Evolutionary conservation across 2,797 vertebrate genomes (phyloP), one percentile per base, ranked within the genome.

Genomic region (Hydrolagus colliei): DNA sequence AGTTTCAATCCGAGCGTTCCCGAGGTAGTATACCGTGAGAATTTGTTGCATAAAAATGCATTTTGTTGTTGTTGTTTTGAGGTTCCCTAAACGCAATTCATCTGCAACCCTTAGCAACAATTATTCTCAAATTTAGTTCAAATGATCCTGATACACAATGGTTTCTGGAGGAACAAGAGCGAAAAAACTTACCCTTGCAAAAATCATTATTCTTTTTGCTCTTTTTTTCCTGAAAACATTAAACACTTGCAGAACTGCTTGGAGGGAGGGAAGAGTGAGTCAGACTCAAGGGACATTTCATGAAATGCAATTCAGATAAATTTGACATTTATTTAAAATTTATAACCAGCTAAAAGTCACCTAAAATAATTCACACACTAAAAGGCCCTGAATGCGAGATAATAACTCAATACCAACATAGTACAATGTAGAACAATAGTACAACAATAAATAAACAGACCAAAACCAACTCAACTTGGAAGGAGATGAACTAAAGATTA

Each of bases 271-370:
- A 6, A 52, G 78, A 63, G 78, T 14, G 7, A 16, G 14, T 80
- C 67, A 22, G 2, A 80, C 22, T 80, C 78, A 80, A 61, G 12
- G 61, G 22, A 63, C 59, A 20, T 14, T 80, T 80, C 61, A 80
- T 63, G 41, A 22, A 63, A 63, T 63, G 63, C 20, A 61, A 16
- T 32, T 13, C 67, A 63, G 74, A 27, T 80, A 27, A 27, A 27
- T 80, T 80, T 80, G 78, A 80, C 78, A 80, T 80, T 80, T 80
- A 80, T 80, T 80, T 67, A 80, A 80, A 80, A 80, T 80, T 67
- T 32, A 80, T 80, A 80, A 80, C 61, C 12, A 80, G 22, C 63
- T 80, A 61, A 80, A 67, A 65, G 77, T 62, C 61, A 74, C 61
- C 41, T 52, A 52, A 52, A 52, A 52, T 52, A 52, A 52, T 52